A percentile compares a stretch with the other conserved stretches of the same genome.
Evolutionary conservation across 1,140 invertebrate genomes (phyloP).

Genomic region (Dysdera silvatica): DNA sequence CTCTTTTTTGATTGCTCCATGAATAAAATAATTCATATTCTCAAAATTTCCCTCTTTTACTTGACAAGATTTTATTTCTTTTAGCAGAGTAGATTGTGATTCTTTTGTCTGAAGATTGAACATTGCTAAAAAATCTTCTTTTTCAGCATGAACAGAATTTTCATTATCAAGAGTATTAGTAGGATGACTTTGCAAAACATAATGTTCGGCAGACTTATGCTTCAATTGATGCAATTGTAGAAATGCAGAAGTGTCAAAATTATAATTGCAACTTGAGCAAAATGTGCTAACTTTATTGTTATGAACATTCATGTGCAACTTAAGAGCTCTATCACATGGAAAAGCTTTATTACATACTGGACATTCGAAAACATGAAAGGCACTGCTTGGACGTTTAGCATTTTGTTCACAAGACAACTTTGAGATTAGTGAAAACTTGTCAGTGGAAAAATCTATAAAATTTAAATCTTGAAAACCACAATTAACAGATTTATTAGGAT

Average conservation of each 20-base stretch:
- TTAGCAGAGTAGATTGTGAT: constrained; percentile 10
- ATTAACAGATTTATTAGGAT: background rate
- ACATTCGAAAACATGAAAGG: constrained; percentile 60
- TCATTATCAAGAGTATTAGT: no score
- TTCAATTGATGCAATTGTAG: constrained; percentile 42
- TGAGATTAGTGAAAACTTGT: constrained; percentile 68
- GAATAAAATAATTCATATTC: constrained; percentile 30
- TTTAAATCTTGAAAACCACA: constrained; percentile 64
- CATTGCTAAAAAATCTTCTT: constrained; percentile 70
- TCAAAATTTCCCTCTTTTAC: constrained; percentile 28
- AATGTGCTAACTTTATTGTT: constrained; percentile 8
- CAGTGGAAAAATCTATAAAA: constrained; percentile 66
- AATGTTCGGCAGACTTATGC: constrained; percentile 37
- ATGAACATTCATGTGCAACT: constrained; percentile 13
- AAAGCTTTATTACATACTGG: constrained; percentile 62
- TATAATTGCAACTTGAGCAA: constrained; percentile 38
- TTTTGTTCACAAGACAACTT: constrained; percentile 61
- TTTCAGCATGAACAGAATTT: constrained; percentile 32
- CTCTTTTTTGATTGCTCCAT: constrained; percentile 46
- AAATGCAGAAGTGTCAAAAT: constrained; percentile 38
- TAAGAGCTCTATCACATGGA: constrained; percentile 59
- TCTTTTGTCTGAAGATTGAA: constrained; percentile 56
- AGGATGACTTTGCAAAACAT: constrained; percentile 14
- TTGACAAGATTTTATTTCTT: background rate
- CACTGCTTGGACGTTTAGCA: constrained; percentile 54